phyloP scores from a whole-genome alignment of 2,113 vertebrate genomes.

The Callopanchax toddi region DNA sequence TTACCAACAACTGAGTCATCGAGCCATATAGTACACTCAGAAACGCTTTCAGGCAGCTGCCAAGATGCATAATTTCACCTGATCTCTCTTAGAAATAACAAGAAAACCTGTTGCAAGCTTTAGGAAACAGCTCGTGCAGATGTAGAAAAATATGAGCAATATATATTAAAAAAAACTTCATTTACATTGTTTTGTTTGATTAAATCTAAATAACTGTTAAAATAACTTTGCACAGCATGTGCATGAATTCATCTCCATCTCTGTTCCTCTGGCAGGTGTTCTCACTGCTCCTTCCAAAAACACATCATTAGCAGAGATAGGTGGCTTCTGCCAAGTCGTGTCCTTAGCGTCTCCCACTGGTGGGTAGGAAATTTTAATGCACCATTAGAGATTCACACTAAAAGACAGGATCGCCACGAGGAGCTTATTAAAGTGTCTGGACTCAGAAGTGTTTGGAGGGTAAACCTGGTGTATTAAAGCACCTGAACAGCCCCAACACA shows the following conservation, averaged over 20 bases:
- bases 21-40: background rate
- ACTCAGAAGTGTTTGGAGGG: slow-evolving; percentile 31
- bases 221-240: background rate
- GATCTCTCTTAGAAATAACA: slow-evolving; percentile 20
- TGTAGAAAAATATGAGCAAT: background rate
- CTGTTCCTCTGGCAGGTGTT: slow-evolving; percentile 39
- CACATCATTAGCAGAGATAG: slow-evolving; percentile 63
- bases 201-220: background rate
- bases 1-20: slow-evolving; percentile 35
- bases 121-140: no score
- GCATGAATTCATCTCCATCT: slow-evolving; percentile 11
- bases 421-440: slow-evolving; percentile 59
- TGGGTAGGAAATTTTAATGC: slow-evolving; percentile 35
- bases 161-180: background rate
- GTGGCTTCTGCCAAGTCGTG: slow-evolving; percentile 46
- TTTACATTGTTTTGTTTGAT: background rate
- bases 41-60: slow-evolving; percentile 22
- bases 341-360: slow-evolving; percentile 42
- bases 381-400: slow-evolving; percentile 64
- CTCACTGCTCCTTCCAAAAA: slow-evolving; percentile 36
- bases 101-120: background rate
- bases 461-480: slow-evolving; percentile 32
- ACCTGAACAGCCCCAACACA: slow-evolving; percentile 30
- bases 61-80: slow-evolving; percentile 24
- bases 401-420: slow-evolving; percentile 37